Base-by-base conservation (phyloP, 2,797 vertebrate species). In the Aulostomus chinensis region DNA sequence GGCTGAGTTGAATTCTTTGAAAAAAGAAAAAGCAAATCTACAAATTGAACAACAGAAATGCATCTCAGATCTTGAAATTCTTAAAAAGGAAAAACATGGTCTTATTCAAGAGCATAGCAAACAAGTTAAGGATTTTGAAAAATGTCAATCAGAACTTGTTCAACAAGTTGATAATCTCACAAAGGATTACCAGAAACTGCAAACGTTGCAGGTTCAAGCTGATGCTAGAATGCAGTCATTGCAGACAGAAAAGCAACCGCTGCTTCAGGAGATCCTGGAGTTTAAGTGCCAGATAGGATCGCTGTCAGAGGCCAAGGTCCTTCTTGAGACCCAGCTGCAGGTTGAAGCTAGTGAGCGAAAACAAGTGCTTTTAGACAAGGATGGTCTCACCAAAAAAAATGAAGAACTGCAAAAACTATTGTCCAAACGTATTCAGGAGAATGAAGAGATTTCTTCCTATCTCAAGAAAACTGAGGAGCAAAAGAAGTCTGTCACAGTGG, bases 31-130 rank as follows among this genome's bases (percentile, higher is more conserved):
- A 32, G 66, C 81, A 15, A 74, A 81, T 2, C 50, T 96, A 7
- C 58, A 87, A 0, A 83, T 81, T 3, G 81, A 93, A 14, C 51
- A 94, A n/a, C 50, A 92, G 20, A 84, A 83, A 10, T 87, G 79
- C 20, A 79, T 68, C 32, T 79, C 62, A 3, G 85, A 91, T 8
- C 84, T 84, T 15, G 88, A 92, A 46, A 10, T 42, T 11, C 64
- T 98, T 40, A 65, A 57, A 47, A 90, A 80, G 56, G 82, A 84
- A 11, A 91, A 85, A 62, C 35, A 40, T 16, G 77, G 69, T 40
- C 58, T 96, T 42, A 73, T 78, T 31, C 78, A 88, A n/a, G 76
- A 93, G 31, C 85, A 84, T 14, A 67, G 75, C 58, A 89, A 86
- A 34, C 52, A 93, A 26, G 87, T 76, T 9, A 56, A 18, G 1